Evolutionary conservation across 2,888 invertebrate species (phyloP).

Genomic region (Lysandra coridon): DNA sequence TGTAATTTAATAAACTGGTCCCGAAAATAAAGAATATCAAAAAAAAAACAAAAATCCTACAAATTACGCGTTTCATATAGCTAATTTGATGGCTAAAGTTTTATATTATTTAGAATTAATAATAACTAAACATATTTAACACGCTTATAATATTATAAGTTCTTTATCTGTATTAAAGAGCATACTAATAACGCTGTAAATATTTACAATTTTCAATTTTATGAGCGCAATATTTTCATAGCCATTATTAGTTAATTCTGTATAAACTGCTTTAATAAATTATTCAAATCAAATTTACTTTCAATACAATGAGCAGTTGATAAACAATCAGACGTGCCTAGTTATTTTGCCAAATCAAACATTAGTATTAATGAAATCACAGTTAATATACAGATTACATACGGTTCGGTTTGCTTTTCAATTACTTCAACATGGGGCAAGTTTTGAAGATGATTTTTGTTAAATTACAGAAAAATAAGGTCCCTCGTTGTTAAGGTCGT

Average conservation of each 20-base stretch:
- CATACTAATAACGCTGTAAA: neutral
- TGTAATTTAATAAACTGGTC: too few relatives aligned
- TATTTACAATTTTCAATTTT: neutral
- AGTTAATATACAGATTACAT: neutral
- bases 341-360: conserved; percentile 9
- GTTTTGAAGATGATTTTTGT: neutral
- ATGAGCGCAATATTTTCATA: neutral
- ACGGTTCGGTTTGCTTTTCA: neutral
- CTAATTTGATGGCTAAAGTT: too few relatives aligned
- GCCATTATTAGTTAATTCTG: neutral
- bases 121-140: neutral
- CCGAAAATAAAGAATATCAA: too few relatives aligned
- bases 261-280: conserved; percentile 2
- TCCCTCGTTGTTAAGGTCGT: too few relatives aligned
- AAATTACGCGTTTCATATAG: too few relatives aligned
- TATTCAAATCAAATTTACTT: conserved; percentile 16
- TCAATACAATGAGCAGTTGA: conserved; percentile 2
- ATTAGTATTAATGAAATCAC: neutral
- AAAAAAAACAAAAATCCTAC: too few relatives aligned
- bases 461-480: too few relatives aligned
- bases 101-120: too few relatives aligned
- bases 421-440: neutral
- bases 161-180: neutral
- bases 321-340: conserved; percentile 4
- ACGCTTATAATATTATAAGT: neutral